Percentiles rank a stretch among this genome's conserved stretches.
These are phyloP conservation scores for Patagioenas fasciata DNA, from an alignment of 2,113 vertebrate species.

Conservation along the genomic window DNA sequence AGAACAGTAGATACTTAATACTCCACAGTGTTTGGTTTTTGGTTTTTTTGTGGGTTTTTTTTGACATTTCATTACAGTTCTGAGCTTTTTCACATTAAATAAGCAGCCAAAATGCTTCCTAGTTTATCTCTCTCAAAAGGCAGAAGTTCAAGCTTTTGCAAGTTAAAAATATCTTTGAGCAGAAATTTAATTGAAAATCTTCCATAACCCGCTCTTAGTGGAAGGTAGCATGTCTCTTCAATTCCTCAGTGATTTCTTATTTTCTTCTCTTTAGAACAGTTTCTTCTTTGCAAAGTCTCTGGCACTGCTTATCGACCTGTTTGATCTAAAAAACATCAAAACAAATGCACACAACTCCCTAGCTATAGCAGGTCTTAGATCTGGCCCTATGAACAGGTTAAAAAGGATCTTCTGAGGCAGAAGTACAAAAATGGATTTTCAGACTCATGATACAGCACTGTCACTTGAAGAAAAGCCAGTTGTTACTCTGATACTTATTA, in stretches of 20 bases:
- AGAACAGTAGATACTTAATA: neutral
- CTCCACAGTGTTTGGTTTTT: neutral
- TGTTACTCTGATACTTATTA: neutral
- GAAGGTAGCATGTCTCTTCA: neutral
- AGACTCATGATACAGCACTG: neutral
- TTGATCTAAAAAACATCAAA: neutral
- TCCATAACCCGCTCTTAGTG: neutral
- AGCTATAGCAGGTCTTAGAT: neutral
- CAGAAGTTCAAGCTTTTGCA: slow-evolving; percentile 22
- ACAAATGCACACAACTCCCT: neutral
- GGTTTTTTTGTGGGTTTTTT: neutral
- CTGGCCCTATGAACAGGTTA: neutral
- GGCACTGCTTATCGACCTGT: neutral
- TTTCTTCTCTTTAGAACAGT: neutral
- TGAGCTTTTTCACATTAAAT: slow-evolving; percentile 1
- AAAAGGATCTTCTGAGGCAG: neutral
- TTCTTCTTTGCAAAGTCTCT: neutral
- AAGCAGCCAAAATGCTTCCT: neutral
- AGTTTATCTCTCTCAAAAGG: slow-evolving; percentile 5
- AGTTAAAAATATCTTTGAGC: slow-evolving; percentile 18
- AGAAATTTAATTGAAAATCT: neutral
- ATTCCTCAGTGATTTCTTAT: neutral
- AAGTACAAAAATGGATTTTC: neutral
- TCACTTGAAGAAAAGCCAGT: neutral
- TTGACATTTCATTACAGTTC: neutral